Evolutionary conservation across 2,113 vertebrate genomes (phyloP), one percentile per base, ranked within the genome.

Genomic region (Elgaria multicarinata): DNA sequence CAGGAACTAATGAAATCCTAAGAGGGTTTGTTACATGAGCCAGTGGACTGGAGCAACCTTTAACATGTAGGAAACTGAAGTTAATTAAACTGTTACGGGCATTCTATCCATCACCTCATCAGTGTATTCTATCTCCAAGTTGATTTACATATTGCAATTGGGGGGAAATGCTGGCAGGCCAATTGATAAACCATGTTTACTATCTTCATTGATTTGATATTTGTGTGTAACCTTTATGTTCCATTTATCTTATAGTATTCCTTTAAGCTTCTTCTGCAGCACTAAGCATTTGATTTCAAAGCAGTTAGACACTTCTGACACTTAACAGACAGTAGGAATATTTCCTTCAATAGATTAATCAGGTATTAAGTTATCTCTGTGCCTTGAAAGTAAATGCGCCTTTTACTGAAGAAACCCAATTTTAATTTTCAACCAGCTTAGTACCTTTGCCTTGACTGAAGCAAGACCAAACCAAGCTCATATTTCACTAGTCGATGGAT

Each of bases 41-140:
- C 95, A 97, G 93, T 96, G 96, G 94, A 94, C 94, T 97, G 96
- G 88, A 91, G 95, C 95, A 95, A 96, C 96, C 95, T 97, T 97
- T 97, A 96, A 96, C 95, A 96, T 87, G 89, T 91, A 95, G 93
- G 94, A 96, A 97, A 96, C 95, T 77, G 71, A 91, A 97, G 95
- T 97, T 97, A 97, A 97, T 97, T 97, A 97, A 97, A 97, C 95
- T 62, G 91, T 97, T 96, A 92, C 0, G 0, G 62, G 89, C 90
- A 93, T 93, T 92, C 95, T 95, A 97, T 97, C 95, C 95, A 96
- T 97, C 97, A 97, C 95, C 80, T 86, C 66, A 92, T 86, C 87
- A 80, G 24, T 85, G 36, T 1, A 0, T 91, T 95, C 89, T 88
- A 88, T 91, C 67, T 95, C 91, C 93, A 94, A 94, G 89, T 86